Percentiles rank a stretch among this genome's conserved stretches.
These are phyloP conservation scores for Pantherophis vulpinus DNA, from an alignment of 2,797 vertebrate genomes.

Conservation along the genomic window DNA sequence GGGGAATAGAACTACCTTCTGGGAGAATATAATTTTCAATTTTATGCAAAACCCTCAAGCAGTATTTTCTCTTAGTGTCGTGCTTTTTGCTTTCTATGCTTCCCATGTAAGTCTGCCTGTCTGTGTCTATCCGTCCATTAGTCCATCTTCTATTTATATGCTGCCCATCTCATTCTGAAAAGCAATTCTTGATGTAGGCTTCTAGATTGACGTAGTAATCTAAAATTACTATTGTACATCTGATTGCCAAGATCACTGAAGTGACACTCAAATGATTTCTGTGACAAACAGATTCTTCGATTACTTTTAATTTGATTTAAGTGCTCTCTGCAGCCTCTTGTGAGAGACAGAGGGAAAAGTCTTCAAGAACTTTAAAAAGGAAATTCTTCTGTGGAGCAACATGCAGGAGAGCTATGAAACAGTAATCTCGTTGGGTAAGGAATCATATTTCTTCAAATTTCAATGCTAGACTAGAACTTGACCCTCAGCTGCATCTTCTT, in stretches of 20 bases:
- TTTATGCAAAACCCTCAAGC: background rate
- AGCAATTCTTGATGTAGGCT: background rate
- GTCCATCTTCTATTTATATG: background rate
- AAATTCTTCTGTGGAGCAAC: background rate
- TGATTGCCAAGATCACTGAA: background rate
- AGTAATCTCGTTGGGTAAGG: slow-evolving; percentile 32
- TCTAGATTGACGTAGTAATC: background rate
- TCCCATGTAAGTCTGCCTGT: background rate
- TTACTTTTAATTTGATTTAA: background rate
- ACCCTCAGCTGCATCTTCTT: background rate
- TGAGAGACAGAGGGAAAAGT: background rate
- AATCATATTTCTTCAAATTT: background rate
- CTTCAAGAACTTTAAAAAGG: background rate
- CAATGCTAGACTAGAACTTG: background rate
- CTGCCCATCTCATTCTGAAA: background rate
- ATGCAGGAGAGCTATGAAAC: slow-evolving; percentile 33
- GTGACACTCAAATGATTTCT: background rate
- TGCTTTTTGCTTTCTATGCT: background rate
- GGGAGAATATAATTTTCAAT: background rate
- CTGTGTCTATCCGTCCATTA: background rate
- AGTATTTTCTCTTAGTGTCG: background rate
- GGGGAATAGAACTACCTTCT: background rate
- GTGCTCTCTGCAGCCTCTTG: background rate
- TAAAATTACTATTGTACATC: background rate
- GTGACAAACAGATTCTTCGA: background rate